Evolutionary conservation across 2,113 vertebrate species (phyloP), one percentile per base, ranked within the genome.

Genomic region (Polyodon spathula): DNA sequence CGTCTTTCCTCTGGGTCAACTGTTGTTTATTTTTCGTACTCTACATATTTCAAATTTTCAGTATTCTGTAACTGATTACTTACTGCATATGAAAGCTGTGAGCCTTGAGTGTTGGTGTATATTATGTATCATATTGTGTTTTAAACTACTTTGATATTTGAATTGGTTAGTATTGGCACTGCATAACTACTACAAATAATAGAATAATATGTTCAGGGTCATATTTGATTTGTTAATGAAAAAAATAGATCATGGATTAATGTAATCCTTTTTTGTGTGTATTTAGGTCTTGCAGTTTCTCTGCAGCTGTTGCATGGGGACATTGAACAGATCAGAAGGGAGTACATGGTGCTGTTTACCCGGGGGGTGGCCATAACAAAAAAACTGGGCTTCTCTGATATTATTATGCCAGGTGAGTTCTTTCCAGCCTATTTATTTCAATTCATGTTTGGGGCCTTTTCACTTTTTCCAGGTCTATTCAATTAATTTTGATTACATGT

Each of bases 221-320:
- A 12, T 50, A n/a, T 8, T 50, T 1, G 46, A 14, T 50, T 50
- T 50, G n/a, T n/a, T n/a, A n/a, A n/a, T n/a, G n/a, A n/a, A 1
- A 50, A 50, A 10, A 14, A 14, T 14, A 50, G 5, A 50, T 50
- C n/a, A 14, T 43, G 42, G 42, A 6, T 43, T 43, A 43, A 43
- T 6, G 10, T 6, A 43, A 43, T n/a, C 6, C 6, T 43, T 6
- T 6, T 50, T 4, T 50, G 42, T 58, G 73, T 4, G 8, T 58
- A 73, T 75, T 46, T 57, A 99, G 96, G 95, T 14, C 71, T 99
- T 46, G 86, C 94, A 0, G 94, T 97, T 71, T 92, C 92, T 61
- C 89, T 99, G n/a, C 96, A 99, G 73, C 83, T 99, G 54, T 88
- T 99, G 14, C 95, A 98, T 4, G 95, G 96, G 8, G 95, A 99